A percentile compares a stretch with the other conserved stretches of the same genome.
Conservation (phyloP, 2,888 invertebrate species). For the Diarsia dahlii region DNA sequence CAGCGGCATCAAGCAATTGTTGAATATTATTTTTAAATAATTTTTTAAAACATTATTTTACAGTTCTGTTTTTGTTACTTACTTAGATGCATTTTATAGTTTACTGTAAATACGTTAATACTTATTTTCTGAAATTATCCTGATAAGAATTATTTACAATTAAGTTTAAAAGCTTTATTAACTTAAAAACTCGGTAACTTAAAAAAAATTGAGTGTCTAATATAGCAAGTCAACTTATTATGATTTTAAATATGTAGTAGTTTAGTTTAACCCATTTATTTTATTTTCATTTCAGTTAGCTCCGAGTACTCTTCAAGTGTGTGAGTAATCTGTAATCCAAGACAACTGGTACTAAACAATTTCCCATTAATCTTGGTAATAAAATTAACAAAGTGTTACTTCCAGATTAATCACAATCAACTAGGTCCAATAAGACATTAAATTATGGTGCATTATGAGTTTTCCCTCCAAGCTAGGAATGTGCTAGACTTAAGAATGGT, state of each 20-base stretch:
- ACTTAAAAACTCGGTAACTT: not conserved
- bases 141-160: not conserved
- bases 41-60: not conserved
- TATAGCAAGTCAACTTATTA: not conserved
- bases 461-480: not conserved
- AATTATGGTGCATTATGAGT: not conserved
- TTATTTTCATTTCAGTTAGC: not conserved
- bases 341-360: not conserved
- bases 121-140: not conserved
- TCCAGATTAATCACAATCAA: not conserved
- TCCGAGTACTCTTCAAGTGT: not conserved
- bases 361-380: not conserved
- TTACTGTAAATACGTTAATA: not conserved
- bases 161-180: not conserved
- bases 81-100: not conserved
- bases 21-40: not conserved
- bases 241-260: not conserved
- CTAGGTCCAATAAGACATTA: too few species aligned
- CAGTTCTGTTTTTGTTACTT: not conserved
- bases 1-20: not conserved
- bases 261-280: too few species aligned
- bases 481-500: not conserved
- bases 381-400: not conserved
- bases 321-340: not conserved
- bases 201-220: not conserved